phyloP scores from a whole-genome alignment of 1,140 invertebrate genomes.

The Macrobrachium nipponense region DNA sequence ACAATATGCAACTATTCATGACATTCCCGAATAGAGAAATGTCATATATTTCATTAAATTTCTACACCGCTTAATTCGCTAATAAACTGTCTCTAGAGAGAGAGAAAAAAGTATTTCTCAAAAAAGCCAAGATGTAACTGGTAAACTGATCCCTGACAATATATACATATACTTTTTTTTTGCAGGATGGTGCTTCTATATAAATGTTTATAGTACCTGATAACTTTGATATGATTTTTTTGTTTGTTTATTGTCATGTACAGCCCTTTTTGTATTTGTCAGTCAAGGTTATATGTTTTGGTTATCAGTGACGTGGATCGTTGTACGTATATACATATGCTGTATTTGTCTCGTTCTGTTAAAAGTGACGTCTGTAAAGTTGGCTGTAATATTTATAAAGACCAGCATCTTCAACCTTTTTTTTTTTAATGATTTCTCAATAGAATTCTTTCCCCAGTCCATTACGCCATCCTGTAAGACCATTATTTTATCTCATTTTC shows the following conservation, averaged over 20 bases:
- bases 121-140: not conserved
- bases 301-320: constrained; percentile 25
- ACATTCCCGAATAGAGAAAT: no score
- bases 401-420: not conserved
- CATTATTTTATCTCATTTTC: not conserved
- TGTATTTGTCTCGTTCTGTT: constrained; percentile 19
- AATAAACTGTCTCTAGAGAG: no score
- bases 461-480: constrained; percentile 4
- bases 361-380: constrained; percentile 18
- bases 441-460: not conserved
- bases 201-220: constrained; percentile 39
- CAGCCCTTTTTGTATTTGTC: constrained; percentile 6
- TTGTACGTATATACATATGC: constrained; percentile 2
- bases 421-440: not conserved
- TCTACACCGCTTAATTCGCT: no score
- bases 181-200: constrained; percentile 37
- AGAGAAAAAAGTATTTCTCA: no score
- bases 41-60: no score
- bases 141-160: no score
- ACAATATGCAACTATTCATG: no score
- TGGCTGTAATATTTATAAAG: constrained; percentile 36
- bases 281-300: constrained; percentile 21
- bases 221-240: constrained; percentile 3
- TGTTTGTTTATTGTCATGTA: constrained; percentile 1
- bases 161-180: no score